Evolutionary conservation across 1,140 invertebrate genomes (phyloP).

Genomic region (Nymphalis io): DNA sequence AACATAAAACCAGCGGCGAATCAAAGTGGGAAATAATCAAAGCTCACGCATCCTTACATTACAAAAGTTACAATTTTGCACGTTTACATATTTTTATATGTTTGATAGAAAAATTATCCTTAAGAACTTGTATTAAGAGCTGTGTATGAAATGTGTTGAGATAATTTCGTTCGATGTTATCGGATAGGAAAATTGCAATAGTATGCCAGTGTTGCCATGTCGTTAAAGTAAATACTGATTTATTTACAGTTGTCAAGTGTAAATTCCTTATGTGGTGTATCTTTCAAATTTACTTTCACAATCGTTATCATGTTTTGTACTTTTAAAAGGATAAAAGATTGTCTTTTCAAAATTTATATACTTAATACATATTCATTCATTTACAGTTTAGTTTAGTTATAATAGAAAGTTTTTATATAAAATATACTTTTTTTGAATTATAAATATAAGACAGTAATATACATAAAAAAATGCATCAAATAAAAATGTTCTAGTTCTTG

Average conservation of each 20-base stretch:
- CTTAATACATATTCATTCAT: too few species aligned
- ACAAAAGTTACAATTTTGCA: neutral
- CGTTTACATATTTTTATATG: neutral
- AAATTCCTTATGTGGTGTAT: too few species aligned
- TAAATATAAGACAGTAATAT: too few species aligned
- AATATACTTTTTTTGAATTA: too few species aligned
- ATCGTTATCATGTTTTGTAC: neutral
- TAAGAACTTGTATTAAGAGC: neutral
- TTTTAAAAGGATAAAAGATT: too few species aligned
- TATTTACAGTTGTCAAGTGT: too few species aligned
- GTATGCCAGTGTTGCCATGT: neutral
- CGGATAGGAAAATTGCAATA: neutral
- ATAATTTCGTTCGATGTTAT: neutral
- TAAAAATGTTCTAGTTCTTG: too few species aligned
- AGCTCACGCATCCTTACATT: slow-evolving; percentile 9
- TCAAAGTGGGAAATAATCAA: slow-evolving; percentile 18
- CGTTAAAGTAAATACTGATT: too few species aligned
- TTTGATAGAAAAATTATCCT: neutral
- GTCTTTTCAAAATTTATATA: too few species aligned
- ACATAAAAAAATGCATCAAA: too few species aligned
- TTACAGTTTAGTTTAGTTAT: too few species aligned
- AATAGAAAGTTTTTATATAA: too few species aligned
- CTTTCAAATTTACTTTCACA: neutral
- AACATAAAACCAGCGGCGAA: slow-evolving; percentile 26
- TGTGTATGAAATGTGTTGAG: neutral